Percentiles rank a stretch among this genome's conserved stretches.
Conservation (phyloP, 2,888 invertebrate genomes). For the Campopleginae sp. region DNA sequence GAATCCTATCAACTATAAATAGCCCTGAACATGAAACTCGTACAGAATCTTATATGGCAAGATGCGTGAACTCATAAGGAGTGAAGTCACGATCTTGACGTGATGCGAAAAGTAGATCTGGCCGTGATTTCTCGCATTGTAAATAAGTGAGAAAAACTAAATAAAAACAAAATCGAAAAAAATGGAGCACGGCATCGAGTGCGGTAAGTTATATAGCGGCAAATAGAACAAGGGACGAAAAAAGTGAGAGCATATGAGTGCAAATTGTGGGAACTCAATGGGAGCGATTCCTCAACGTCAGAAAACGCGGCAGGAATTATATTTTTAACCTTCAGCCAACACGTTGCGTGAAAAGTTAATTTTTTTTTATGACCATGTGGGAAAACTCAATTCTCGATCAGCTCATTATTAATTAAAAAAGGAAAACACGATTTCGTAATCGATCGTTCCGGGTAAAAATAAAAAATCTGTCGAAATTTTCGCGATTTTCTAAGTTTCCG, state of each 20-base stretch:
- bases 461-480: neutral
- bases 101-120: slow-evolving; percentile 65
- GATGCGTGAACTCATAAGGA: slow-evolving; percentile 57
- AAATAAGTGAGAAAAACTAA: slow-evolving; percentile 37
- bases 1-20: slow-evolving; percentile 16
- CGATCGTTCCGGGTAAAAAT: too few species aligned
- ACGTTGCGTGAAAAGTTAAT: neutral
- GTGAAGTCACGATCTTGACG: slow-evolving; percentile 59
- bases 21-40: slow-evolving; percentile 22
- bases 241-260: slow-evolving; percentile 53
- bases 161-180: slow-evolving; percentile 16
- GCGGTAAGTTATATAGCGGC: slow-evolving; percentile 7
- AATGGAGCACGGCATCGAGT: slow-evolving; percentile 41
- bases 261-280: slow-evolving; percentile 27
- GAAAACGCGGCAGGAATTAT: neutral
- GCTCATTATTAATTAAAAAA: neutral
- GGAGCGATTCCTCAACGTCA: slow-evolving; percentile 27
- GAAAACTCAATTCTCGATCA: neutral
- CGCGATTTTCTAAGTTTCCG: neutral
- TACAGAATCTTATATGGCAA: slow-evolving; percentile 1
- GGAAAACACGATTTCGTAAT: neutral
- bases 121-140: slow-evolving; percentile 67
- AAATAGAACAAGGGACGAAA: slow-evolving; percentile 51
- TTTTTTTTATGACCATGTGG: neutral
- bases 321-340: neutral